phyloP scores from a whole-genome alignment of 2,113 vertebrate genomes.

The Trachemys scripta region DNA sequence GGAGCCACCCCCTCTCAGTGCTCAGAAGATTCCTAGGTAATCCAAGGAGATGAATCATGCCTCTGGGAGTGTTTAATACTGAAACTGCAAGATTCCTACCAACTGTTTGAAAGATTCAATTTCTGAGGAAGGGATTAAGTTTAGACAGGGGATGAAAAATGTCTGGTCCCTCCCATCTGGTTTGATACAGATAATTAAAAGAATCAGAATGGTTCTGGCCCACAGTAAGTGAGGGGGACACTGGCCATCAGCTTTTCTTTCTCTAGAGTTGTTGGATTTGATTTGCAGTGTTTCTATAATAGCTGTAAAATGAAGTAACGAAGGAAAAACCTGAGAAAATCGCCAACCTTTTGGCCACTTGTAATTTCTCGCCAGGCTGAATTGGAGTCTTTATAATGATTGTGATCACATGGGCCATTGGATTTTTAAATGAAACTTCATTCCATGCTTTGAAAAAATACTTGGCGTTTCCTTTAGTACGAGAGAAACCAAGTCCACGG shows the following conservation, averaged over 20 bases:
- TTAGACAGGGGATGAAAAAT: not conserved
- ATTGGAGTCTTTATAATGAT: conserved; percentile 16
- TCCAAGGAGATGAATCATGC: not conserved
- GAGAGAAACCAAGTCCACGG: conserved; percentile 30
- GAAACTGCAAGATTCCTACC: not conserved
- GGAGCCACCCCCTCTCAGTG: not conserved
- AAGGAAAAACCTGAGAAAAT: conserved; percentile 48
- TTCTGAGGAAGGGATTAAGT: not conserved
- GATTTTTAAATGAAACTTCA: conserved; percentile 71
- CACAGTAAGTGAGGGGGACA: not conserved
- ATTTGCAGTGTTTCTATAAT: not conserved
- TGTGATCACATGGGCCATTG: conserved; percentile 44
- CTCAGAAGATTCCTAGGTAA: not conserved
- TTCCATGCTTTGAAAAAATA: conserved; percentile 60
- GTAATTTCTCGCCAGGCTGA: conserved; percentile 39
- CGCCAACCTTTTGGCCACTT: conserved; percentile 32
- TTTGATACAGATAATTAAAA: not conserved
- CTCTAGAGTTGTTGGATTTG: not conserved
- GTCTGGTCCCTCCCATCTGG: not conserved
- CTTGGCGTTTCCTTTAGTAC: not conserved
- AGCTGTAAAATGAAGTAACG: conserved; percentile 32
- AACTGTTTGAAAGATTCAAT: not conserved
- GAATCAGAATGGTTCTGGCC: fast-evolving
- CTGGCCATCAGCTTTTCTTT: fast-evolving
- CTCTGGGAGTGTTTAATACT: not conserved